Evolutionary conservation across 2,888 invertebrate genomes (phyloP), one percentile per base, ranked within the genome.

Genomic region (Euphydryas editha): DNA sequence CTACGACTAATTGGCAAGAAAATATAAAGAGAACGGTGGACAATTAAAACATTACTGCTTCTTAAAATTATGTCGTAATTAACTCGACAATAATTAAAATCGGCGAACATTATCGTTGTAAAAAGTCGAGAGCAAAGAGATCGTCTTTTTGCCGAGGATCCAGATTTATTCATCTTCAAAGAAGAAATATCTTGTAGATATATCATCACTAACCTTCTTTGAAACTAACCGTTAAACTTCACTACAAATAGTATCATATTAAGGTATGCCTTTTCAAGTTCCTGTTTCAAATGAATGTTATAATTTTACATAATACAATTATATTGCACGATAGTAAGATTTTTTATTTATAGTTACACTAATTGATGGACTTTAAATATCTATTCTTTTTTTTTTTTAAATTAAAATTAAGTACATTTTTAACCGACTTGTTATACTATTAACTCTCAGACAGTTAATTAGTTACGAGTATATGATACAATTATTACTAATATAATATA

Each of bases 31-130:
- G 81, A 84, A 82, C 82, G 80, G 81, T 82, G 76, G 73, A 87
- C 90, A 90, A 91, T 92, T 92, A 92, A 89, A 91, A 90, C 90
- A 91, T 92, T 90, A 91, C 87, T 88, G 75, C 71, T 76, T 74
- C 79, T 83, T 84, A 83, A 87, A 91, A 90, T 89, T 90, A 88
- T 87, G 82, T 85, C 79, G 88, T 90, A 91, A 92, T 92, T 90
- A 90, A 76, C 80, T 68, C 76, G 77, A 78, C 79, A 84, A 88
- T 90, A 86, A 91, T 92, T 91, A 90, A 86, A 85, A 87, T 89
- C 86, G 88, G 87, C 88, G 86, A 84, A 85, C 86, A 86, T 89
- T 89, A 88, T 68, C 75, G 79, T 80, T 70, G 81, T 81, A 90
- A 90, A 90, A 91, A 90, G 81, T 83, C 76, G 83, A 85, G 83